These are phyloP conservation scores for Tolmerus cingulatus DNA, from an alignment of 2,888 invertebrate species.

Conservation along the genomic window DNA sequence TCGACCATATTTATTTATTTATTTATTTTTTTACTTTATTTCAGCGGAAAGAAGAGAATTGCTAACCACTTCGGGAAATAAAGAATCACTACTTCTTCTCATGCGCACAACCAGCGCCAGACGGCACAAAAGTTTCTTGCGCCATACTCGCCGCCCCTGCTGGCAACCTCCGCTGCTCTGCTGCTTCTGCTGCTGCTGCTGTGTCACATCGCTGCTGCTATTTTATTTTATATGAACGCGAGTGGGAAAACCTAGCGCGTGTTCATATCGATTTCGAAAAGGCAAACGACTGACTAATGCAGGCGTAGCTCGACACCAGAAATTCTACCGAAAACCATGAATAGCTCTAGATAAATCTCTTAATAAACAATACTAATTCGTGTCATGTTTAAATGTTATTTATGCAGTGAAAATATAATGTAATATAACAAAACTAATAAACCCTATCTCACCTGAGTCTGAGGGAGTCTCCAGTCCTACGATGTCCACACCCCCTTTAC, in stretches of 20 bases:
- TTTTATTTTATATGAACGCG: background rate
- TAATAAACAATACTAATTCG: background rate
- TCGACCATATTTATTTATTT: background rate
- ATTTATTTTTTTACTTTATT: background rate
- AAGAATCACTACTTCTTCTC: background rate
- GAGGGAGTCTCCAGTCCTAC: conserved; percentile 82
- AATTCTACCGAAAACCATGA: background rate
- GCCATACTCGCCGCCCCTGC: background rate
- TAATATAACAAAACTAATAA: background rate
- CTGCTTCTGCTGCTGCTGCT: background rate
- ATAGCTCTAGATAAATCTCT: background rate
- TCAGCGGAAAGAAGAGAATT: background rate
- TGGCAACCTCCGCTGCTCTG: background rate
- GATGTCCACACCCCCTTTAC: conserved; percentile 67
- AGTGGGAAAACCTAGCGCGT: conserved; percentile 24
- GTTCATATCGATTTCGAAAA: conserved; percentile 38
- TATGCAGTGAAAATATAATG: background rate
- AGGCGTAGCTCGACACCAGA: background rate
- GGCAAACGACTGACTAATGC: conserved; percentile 12
- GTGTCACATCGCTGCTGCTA: background rate
- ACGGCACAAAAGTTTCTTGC: background rate
- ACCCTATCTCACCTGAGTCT: conserved; percentile 78
- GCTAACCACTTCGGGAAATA: background rate
- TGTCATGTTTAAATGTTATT: background rate
- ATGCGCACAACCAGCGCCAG: background rate